Evolutionary conservation across 1,140 invertebrate genomes (phyloP).

Genomic region (Diorhabda carinulata): DNA sequence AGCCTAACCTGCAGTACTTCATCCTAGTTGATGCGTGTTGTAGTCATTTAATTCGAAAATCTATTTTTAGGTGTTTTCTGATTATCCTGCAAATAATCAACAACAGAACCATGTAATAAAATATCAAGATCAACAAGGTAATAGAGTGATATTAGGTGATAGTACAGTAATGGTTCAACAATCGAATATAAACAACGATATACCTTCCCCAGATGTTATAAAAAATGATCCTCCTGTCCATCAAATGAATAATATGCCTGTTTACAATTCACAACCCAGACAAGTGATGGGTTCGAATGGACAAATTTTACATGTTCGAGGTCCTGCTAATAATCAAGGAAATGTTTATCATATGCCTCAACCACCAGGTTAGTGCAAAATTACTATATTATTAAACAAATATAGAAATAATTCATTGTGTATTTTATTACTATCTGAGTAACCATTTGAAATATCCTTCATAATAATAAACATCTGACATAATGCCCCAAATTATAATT

Average conservation of each 20-base stretch:
- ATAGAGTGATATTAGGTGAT: conserved; percentile 38
- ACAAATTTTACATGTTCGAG: conserved; percentile 56
- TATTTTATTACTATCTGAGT: too few species aligned
- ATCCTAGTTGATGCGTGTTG: too few species aligned
- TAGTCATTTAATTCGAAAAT: not conserved
- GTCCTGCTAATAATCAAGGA: not conserved
- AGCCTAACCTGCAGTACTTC: too few species aligned
- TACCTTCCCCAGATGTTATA: conserved; percentile 29
- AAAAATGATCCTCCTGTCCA: conserved; percentile 29
- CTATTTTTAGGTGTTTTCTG: conserved; percentile 31
- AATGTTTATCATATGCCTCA: not conserved
- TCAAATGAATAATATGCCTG: conserved; percentile 31
- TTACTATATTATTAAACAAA: too few species aligned
- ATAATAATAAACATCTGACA: too few species aligned
- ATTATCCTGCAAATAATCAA: conserved; percentile 26
- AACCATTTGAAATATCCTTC: too few species aligned
- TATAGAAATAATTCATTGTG: too few species aligned
- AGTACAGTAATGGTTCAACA: conserved; percentile 38
- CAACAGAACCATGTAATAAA: conserved; percentile 38
- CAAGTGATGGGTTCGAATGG: conserved; percentile 55
- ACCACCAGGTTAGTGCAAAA: not conserved
- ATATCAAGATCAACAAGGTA: conserved; percentile 35
- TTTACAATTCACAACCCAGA: conserved; percentile 38
- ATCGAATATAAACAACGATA: conserved; percentile 28
- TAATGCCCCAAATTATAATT: too few species aligned